Percentiles rank a stretch among this genome's conserved stretches.
Conservation (phyloP, 2,888 invertebrate genomes). For the Rutpela maculata region DNA sequence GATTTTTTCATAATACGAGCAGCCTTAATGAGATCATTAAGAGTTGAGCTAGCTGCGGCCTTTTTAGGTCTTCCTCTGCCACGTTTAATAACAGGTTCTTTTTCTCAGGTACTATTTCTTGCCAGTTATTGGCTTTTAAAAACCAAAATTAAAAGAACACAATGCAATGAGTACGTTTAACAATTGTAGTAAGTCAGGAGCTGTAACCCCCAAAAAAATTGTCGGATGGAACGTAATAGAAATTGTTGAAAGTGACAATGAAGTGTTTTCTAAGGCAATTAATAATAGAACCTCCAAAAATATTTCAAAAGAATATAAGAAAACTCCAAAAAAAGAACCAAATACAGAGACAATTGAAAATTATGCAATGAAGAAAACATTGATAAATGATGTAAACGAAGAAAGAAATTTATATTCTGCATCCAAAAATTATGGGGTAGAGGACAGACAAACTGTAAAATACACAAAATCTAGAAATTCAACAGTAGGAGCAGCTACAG, state of each 20-base stretch:
- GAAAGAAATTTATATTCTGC: neutral
- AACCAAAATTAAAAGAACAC: no score
- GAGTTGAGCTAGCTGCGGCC: constrained; percentile 53
- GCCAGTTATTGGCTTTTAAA: constrained; percentile 75
- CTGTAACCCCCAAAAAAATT: no score
- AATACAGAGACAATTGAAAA: neutral
- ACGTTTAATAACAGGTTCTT: constrained; percentile 51
- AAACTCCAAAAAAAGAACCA: constrained; percentile 2
- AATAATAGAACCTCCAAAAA: constrained; percentile 7
- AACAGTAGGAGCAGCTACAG: constrained; percentile 14
- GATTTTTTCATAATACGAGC: constrained; percentile 58
- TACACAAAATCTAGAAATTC: constrained; percentile 6
- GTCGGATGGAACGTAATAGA: no score
- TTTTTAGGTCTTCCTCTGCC: constrained; percentile 50
- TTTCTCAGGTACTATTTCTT: constrained; percentile 71
- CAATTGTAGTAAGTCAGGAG: no score
- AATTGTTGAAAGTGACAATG: no score
- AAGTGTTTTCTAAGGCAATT: no score
- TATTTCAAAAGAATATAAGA: neutral
- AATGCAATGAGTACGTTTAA: no score
- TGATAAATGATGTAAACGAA: neutral
- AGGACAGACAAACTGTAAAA: neutral
- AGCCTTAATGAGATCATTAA: constrained; percentile 65
- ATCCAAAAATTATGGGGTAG: constrained; percentile 12
- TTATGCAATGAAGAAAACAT: neutral